Evolutionary conservation across 2,113 vertebrate genomes (phyloP).

Genomic region (Rostratula benghalensis): DNA sequence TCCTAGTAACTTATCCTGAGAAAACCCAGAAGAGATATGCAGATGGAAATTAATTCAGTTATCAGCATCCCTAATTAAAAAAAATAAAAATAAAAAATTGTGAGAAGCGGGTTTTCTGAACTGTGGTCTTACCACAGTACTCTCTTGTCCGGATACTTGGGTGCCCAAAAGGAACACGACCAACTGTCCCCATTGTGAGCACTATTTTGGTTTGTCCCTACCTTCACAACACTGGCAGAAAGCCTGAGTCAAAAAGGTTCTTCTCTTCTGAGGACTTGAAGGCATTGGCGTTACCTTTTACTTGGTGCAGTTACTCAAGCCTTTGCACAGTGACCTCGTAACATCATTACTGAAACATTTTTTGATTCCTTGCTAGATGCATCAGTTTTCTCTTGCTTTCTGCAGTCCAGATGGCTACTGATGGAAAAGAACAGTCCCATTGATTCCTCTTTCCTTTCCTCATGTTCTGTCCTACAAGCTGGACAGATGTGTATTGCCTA

Average conservation of each 20-base stretch:
- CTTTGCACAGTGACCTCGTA: not conserved
- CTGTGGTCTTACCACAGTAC: not conserved
- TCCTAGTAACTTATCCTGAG: not conserved
- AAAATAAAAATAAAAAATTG: not conserved
- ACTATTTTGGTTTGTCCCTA: not conserved
- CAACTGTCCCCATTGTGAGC: not conserved
- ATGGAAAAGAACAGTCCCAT: not conserved
- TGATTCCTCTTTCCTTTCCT: not conserved
- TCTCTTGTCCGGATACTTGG: not conserved
- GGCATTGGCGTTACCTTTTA: not conserved
- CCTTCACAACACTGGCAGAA: not conserved
- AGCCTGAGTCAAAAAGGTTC: not conserved
- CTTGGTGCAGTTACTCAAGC: not conserved
- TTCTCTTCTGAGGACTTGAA: not conserved
- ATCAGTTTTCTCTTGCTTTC: not conserved
- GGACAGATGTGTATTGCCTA: not conserved
- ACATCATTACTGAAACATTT: not conserved
- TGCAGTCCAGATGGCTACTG: not conserved
- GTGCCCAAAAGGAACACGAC: not conserved
- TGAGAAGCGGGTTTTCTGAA: not conserved
- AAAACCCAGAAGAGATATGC: not conserved
- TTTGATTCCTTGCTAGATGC: not conserved
- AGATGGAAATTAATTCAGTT: not conserved
- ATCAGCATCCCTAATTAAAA: not conserved
- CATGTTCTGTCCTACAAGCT: not conserved